Evolutionary conservation across 2,797 vertebrate genomes (phyloP).

Genomic region (Chloroceryle inda): DNA sequence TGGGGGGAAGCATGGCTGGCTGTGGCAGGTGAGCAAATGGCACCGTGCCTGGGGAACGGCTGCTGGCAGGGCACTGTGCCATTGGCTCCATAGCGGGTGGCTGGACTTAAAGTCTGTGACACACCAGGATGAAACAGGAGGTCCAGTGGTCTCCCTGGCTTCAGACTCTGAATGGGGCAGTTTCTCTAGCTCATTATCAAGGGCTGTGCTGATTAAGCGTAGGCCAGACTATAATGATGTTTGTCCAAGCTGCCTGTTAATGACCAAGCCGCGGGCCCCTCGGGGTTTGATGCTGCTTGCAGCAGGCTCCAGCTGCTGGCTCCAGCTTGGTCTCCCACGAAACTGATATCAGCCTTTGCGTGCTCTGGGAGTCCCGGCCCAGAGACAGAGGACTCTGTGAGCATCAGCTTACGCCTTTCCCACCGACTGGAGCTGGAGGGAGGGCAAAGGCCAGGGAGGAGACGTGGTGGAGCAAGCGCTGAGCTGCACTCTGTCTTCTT

Average conservation of each 20-base stretch:
- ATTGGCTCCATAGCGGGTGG: fast-evolving
- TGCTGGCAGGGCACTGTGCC: not conserved
- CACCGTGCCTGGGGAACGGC: not conserved
- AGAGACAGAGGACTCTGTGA: not conserved
- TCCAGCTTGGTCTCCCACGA: not conserved
- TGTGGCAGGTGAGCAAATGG: not conserved
- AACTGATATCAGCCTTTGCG: not conserved
- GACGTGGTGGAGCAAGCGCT: not conserved
- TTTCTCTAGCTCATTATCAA: not conserved
- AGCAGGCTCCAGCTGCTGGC: constrained; percentile 47
- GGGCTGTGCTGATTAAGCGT: not conserved
- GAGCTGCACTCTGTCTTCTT: not conserved
- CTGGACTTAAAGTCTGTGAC: fast-evolving
- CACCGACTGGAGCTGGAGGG: not conserved
- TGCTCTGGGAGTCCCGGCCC: not conserved
- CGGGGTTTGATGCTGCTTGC: constrained; percentile 1
- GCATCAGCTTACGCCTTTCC: not conserved
- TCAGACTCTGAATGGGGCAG: not conserved
- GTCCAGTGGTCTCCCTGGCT: not conserved
- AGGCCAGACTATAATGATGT: not conserved
- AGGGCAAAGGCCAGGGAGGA: constrained; percentile 23
- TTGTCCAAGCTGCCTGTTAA: constrained; percentile 25
- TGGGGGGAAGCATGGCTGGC: not conserved
- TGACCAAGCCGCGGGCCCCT: not conserved
- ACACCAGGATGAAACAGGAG: not conserved